These are phyloP conservation scores for Erythrolamprus reginae DNA, from an alignment of 2,113 vertebrate species.

Conservation along the genomic window DNA sequence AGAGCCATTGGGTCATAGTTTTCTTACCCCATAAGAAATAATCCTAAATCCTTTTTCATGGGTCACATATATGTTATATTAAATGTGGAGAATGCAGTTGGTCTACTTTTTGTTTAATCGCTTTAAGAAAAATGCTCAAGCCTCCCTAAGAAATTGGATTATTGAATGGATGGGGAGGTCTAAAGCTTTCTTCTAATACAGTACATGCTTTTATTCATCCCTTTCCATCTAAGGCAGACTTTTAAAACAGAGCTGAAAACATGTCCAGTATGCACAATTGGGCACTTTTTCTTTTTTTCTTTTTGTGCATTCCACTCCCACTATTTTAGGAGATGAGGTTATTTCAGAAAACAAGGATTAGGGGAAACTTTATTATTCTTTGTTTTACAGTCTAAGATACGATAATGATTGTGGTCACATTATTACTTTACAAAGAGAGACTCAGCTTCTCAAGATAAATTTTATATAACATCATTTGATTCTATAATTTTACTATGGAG, in stretches of 20 bases:
- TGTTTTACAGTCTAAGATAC: not conserved
- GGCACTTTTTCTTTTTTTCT: not conserved
- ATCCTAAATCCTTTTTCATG: not conserved
- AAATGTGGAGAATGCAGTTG: not conserved
- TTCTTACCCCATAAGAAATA: not conserved
- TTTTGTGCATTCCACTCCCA: not conserved
- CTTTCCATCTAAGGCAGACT: not conserved
- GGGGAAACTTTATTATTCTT: not conserved
- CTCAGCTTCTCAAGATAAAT: not conserved
- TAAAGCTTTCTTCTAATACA: not conserved
- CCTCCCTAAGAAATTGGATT: not conserved
- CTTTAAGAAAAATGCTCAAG: not conserved
- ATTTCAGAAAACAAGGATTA: not conserved
- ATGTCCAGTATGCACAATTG: not conserved
- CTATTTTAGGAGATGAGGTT: not conserved
- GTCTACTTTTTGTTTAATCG: not conserved
- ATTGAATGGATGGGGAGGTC: not conserved
- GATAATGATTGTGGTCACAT: not conserved
- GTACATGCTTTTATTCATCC: not conserved
- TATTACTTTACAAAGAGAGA: not conserved
- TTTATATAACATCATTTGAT: not conserved
- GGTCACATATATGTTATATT: not conserved
- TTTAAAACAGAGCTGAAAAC: not conserved
- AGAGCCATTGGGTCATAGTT: not conserved
- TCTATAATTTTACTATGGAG: not conserved